A percentile compares a stretch with the other conserved stretches of the same genome.
phyloP scores from a whole-genome alignment of 2,888 invertebrate species.

The Baronia brevicornis region DNA sequence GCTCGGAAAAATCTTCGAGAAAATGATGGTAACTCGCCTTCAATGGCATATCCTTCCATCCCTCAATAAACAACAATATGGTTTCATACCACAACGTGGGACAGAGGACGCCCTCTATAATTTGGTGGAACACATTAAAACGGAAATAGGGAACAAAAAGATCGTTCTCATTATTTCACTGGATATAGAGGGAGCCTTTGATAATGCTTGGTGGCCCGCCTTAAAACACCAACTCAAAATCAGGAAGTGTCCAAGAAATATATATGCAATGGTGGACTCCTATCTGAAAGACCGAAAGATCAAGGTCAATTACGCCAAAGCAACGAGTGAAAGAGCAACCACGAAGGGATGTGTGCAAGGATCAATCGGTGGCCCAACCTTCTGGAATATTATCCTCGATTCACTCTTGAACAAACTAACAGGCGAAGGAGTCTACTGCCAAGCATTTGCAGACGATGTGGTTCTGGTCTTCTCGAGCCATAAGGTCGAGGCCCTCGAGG shows the following conservation, averaged over 20 bases:
- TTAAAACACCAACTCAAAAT: slow-evolving; percentile 6
- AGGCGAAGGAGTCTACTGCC: too few relatives aligned
- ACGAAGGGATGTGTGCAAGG: too few relatives aligned
- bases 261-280: background rate
- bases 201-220: slow-evolving; percentile 16
- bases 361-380: too few relatives aligned
- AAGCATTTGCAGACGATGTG: slow-evolving; percentile 13
- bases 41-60: slow-evolving; percentile 12
- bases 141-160: slow-evolving; percentile 6
- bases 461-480: slow-evolving; percentile 8
- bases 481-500: background rate
- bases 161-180: slow-evolving; percentile 8
- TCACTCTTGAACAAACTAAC: too few relatives aligned
- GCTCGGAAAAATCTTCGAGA: slow-evolving; percentile 16
- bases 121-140: slow-evolving; percentile 8
- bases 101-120: slow-evolving; percentile 21
- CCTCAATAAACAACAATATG: slow-evolving; percentile 13
- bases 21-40: slow-evolving; percentile 8
- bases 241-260: too few relatives aligned
- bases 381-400: too few relatives aligned
- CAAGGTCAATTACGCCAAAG: background rate
- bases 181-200: slow-evolving; percentile 22
- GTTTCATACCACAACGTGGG: slow-evolving; percentile 18
- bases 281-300: background rate
- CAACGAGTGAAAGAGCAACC: too few relatives aligned